Evolutionary conservation across 2,888 invertebrate species (phyloP).

Genomic region (Drosophila siamana): DNA sequence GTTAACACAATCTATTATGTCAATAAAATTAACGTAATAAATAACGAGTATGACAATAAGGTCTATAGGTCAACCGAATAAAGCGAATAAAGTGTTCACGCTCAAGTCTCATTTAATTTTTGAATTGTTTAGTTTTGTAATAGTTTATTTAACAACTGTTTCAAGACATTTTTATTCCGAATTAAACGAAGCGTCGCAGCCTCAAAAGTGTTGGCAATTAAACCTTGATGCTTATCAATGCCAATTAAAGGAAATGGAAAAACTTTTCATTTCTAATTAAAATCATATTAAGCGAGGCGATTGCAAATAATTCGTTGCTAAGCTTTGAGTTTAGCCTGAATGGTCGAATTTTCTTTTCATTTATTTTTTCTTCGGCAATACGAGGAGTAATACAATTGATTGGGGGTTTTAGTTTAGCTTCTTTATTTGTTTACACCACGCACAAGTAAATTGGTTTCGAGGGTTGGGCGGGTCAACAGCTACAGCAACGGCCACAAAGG

Average conservation of each 20-base stretch:
- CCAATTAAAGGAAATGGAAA: constrained; percentile 46
- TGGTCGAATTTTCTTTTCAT: constrained; percentile 24
- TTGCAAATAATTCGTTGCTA: constrained; percentile 54
- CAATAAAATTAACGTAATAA: constrained; percentile 8
- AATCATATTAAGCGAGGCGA: constrained; percentile 59
- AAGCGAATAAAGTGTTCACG: not conserved
- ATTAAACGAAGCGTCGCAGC: not conserved
- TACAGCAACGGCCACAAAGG: not conserved
- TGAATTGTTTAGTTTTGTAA: not conserved
- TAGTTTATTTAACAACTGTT: not conserved
- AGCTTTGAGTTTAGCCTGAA: constrained; percentile 48
- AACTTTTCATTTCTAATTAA: constrained; percentile 72
- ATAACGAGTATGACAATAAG: not conserved
- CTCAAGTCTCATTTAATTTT: not conserved
- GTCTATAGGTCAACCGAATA: not conserved
- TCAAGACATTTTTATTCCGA: not conserved
- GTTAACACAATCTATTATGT: constrained; percentile 6
- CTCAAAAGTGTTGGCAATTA: constrained; percentile 11
- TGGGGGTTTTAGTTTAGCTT: constrained; percentile 44
- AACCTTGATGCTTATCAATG: constrained; percentile 33
- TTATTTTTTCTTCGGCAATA: not conserved
- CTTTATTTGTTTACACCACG: constrained; percentile 52
- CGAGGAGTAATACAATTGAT: constrained; percentile 63
- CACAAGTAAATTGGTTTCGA: constrained; percentile 65
- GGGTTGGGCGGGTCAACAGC: constrained; percentile 1